phyloP scores from a whole-genome alignment of 2,113 vertebrate species.

The Hemibagrus wyckioides region DNA sequence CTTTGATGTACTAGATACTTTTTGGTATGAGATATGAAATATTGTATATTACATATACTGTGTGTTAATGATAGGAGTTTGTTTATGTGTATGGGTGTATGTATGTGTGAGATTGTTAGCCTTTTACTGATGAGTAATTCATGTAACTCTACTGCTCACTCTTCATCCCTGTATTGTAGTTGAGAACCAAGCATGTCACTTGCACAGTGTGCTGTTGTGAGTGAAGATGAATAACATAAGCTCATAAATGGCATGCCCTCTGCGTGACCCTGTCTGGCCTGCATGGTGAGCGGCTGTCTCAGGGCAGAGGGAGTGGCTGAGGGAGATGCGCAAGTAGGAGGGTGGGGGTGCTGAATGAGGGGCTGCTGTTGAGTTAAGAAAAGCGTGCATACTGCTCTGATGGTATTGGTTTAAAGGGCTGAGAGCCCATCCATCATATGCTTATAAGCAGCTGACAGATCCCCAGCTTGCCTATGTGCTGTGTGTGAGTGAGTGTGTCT shows the following conservation, averaged over 20 bases:
- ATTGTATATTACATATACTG: background rate
- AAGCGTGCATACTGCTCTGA: conserved; percentile 39
- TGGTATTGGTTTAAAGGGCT: conserved; percentile 50
- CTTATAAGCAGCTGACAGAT: conserved; percentile 46
- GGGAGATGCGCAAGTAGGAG: conserved; percentile 18
- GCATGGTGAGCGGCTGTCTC: conserved; percentile 44
- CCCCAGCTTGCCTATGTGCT: conserved; percentile 42
- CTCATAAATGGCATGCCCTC: conserved; percentile 57
- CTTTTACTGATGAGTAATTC: conserved; percentile 22
- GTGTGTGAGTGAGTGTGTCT: conserved; percentile 31
- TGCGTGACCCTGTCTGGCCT: conserved; percentile 51
- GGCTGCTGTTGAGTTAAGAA: conserved; percentile 41
- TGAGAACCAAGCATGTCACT: conserved; percentile 39
- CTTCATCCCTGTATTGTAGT: conserved; percentile 44
- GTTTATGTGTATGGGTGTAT: background rate
- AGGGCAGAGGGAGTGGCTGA: conserved; percentile 39
- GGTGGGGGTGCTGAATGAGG: conserved; percentile 40
- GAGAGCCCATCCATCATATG: conserved; percentile 52
- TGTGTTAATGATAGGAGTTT: background rate
- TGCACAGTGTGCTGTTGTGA: conserved; percentile 40
- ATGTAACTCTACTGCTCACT: conserved; percentile 38
- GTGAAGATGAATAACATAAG: conserved; percentile 51
- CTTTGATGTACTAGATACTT: background rate
- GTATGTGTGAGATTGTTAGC: conserved; percentile 11
- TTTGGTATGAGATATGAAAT: background rate